A percentile compares a stretch with the other conserved stretches of the same genome.
Evolutionary conservation across 2,888 invertebrate species (phyloP).

Genomic region (Bhutanitis thaidina): DNA sequence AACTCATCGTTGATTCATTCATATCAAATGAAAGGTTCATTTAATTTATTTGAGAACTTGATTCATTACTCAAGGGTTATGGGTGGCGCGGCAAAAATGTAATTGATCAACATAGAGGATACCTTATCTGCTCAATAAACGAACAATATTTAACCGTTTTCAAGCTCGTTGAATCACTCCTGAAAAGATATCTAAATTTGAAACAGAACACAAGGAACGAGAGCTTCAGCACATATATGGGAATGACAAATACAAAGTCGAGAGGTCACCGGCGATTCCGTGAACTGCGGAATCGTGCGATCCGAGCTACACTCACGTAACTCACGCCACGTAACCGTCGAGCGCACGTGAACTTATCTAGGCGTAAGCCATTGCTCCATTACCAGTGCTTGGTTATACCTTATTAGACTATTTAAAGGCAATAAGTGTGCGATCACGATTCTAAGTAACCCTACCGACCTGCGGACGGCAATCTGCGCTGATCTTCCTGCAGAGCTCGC

Average conservation of each 20-base stretch:
- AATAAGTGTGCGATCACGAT: conserved; percentile 19
- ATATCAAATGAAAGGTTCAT: too few species aligned
- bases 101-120: too few species aligned
- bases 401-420: conserved; percentile 17
- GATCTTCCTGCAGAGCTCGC: conserved; percentile 8
- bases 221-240: conserved; percentile 5
- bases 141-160: too few species aligned
- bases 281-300: conserved; percentile 6
- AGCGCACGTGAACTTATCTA: conserved; percentile 1
- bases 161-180: too few species aligned
- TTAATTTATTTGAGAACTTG: too few species aligned
- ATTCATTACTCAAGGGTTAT: too few species aligned
- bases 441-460: conserved; percentile 5
- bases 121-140: too few species aligned
- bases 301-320: conserved; percentile 8
- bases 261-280: conserved; percentile 7
- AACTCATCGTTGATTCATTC: too few species aligned
- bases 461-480: conserved; percentile 1
- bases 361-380: conserved; percentile 9
- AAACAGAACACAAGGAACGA: conserved; percentile 2
- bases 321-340: neutral
- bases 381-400: conserved; percentile 7
- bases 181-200: neutral
- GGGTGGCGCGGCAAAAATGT: too few species aligned
- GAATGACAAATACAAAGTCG: conserved; percentile 15